These are phyloP conservation scores for silkworm (Bombyx mori) DNA, from an alignment of 1,140 invertebrate genomes.

Conservation along the genomic window ASM3026992v2 NC_085131.1:2942001-2942500, in stretches of 20 bases:
- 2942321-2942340: slow-evolving; percentile 7
- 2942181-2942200: slow-evolving; percentile 60
- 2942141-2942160: slow-evolving; percentile 42
- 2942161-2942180: slow-evolving; percentile 36
- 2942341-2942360: slow-evolving; percentile 29
- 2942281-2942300: slow-evolving; percentile 10
- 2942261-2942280: slow-evolving; percentile 12
- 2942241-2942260: slow-evolving; percentile 4
- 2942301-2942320: no score
- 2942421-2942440: slow-evolving; percentile 27
- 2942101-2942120: slow-evolving; percentile 17
- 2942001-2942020: not conserved
- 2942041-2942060: not conserved
- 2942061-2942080: slow-evolving; percentile 1
- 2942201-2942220: slow-evolving; percentile 60
- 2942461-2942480: slow-evolving; percentile 1
- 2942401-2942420: slow-evolving; percentile 45
- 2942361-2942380: slow-evolving; percentile 45
- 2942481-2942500: not conserved
- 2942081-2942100: slow-evolving; percentile 47
- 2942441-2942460: slow-evolving; percentile 27
- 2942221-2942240: slow-evolving; percentile 24
- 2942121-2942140: slow-evolving; percentile 14
- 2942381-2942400: slow-evolving; percentile 51
- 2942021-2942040: not conserved